Percentiles rank a stretch among this genome's conserved stretches.
phyloP scores from a whole-genome alignment of 2,888 invertebrate genomes.

The Scrobipalpa atriplicella region DNA sequence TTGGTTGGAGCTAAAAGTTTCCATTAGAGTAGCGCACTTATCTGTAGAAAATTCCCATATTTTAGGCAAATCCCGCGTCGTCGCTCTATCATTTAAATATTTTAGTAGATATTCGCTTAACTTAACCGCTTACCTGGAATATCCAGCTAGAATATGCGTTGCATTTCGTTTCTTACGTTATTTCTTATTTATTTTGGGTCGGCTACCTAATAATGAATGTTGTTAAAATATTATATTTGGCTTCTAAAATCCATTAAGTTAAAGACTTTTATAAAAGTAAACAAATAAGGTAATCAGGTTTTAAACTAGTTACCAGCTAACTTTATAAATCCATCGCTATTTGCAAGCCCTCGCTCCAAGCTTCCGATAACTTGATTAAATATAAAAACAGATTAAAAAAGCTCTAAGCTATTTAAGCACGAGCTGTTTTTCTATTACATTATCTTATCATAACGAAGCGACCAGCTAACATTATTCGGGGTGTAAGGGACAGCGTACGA shows the following conservation, averaged over 20 bases:
- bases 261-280: too few relatives aligned
- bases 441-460: too few relatives aligned
- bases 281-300: too few relatives aligned
- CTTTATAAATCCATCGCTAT: not conserved
- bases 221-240: not conserved
- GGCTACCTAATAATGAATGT: too few relatives aligned
- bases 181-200: too few relatives aligned
- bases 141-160: too few relatives aligned
- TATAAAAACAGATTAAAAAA: not conserved
- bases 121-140: not conserved
- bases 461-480: too few relatives aligned
- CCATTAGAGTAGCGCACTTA: slow-evolving; percentile 19
- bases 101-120: not conserved
- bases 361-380: not conserved
- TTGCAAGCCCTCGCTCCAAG: not conserved
- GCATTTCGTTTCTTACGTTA: not conserved
- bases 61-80: slow-evolving; percentile 39
- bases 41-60: slow-evolving; percentile 42
- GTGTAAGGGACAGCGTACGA: too few relatives aligned
- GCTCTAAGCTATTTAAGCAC: not conserved
- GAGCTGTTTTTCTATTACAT: not conserved
- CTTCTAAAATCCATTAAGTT: too few relatives aligned
- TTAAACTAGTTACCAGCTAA: not conserved
- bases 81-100: slow-evolving; percentile 24
- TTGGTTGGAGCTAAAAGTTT: slow-evolving; percentile 7